Evolutionary conservation across 2,797 vertebrate genomes (phyloP), one percentile per base, ranked within the genome.

Genomic region (Acestrorhynchus altus): DNA sequence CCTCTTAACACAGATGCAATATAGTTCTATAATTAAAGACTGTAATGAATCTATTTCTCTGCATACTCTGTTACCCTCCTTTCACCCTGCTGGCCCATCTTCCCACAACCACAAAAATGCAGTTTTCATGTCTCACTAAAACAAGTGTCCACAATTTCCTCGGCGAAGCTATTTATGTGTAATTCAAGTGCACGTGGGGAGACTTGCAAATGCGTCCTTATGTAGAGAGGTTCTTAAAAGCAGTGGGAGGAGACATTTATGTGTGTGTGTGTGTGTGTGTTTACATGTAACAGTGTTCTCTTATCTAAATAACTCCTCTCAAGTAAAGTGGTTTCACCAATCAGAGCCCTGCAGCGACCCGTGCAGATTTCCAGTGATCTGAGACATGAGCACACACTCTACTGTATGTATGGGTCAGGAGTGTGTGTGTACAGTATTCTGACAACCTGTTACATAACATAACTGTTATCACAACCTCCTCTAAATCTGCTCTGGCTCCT

Each of bases 221-320:
- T 9, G 39, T 63, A 66, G 56, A 57, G 63, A 65, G 20, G 40
- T 56, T 68, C 39, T 52, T 64, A 15, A 76, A 22, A 8, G 18
- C 22, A 8, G 1, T 39, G 24, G 56, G 49, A 13, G 68, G 76
- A 57, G 40, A 70, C 5, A 22, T 20, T 44, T 57, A 31, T 22
- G 6, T 66, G 18, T 22, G 39, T 7, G 54, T 60, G 49, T 74
- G 67, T 46, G 20, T 9, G 10, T 40, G 42, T 12, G 52, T 26
- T 31, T 71, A 59, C 35, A 31, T 40, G 28, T 31, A 22, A 40
- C 31, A 22, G 26, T 59, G 54, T 77, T 13, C 1, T 13, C 47
- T 20, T 22, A 54, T 57, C 42, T 61, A 39, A 79, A 63, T 24
- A 26, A 46, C 72, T 47, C 46, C 52, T 39, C 44, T 63, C 42